A percentile compares a stretch with the other conserved stretches of the same genome.
These are phyloP conservation scores for Delichon dasypus DNA, from an alignment of 2,797 vertebrate species.

Conservation along the genomic window DNA sequence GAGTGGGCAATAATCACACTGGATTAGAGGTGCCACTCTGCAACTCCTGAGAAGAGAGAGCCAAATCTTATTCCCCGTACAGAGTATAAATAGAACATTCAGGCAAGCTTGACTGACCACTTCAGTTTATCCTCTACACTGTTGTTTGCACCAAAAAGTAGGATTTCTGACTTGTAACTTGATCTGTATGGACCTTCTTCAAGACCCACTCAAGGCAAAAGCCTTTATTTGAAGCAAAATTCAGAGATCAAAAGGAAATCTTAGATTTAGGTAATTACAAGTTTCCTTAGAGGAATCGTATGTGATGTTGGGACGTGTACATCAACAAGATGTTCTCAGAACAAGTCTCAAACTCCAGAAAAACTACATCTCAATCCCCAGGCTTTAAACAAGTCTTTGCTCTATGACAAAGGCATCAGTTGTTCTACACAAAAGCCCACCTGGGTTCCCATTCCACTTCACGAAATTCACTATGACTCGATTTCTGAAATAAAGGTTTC, in stretches of 20 bases:
- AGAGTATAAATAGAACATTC: neutral
- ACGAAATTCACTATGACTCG: neutral
- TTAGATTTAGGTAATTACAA: neutral
- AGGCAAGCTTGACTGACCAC: neutral
- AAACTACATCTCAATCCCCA: neutral
- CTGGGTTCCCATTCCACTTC: neutral
- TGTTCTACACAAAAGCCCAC: neutral
- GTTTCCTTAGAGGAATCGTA: neutral
- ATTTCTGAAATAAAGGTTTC: neutral
- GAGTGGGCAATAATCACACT: slow-evolving; percentile 97
- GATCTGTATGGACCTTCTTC: neutral
- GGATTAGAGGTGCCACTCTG: slow-evolving; percentile 93
- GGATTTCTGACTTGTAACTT: neutral
- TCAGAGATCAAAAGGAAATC: neutral
- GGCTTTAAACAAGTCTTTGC: neutral
- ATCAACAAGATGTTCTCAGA: neutral
- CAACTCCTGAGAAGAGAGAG: slow-evolving; percentile 84
- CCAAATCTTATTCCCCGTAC: neutral
- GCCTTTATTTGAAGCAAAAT: neutral
- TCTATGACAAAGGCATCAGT: neutral
- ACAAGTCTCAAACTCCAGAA: neutral
- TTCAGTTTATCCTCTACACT: neutral
- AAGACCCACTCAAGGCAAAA: neutral
- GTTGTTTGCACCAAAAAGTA: neutral
- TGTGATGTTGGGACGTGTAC: neutral